Percentiles rank a stretch among this genome's conserved stretches.
Conservation (phyloP, 2,888 invertebrate species). For the Calliopum simillimum region DNA sequence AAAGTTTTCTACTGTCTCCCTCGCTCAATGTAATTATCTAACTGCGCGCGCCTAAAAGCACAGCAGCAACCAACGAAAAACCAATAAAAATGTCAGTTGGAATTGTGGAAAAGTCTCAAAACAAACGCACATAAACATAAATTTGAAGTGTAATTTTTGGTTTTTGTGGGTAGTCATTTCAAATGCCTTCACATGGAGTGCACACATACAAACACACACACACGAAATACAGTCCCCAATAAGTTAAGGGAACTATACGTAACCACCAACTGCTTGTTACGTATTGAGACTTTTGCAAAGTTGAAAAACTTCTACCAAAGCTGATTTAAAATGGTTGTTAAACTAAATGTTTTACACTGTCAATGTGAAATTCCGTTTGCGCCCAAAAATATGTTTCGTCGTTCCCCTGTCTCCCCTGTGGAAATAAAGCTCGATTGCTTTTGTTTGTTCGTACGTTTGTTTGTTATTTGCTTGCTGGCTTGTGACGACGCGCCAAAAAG, state of each 20-base stretch:
- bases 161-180: slow-evolving; percentile 47
- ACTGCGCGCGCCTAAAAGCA: too few relatives aligned
- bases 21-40: too few relatives aligned
- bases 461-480: neutral
- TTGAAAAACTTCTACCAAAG: slow-evolving; percentile 38
- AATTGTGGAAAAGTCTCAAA: too few relatives aligned
- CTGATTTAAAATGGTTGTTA: too few relatives aligned
- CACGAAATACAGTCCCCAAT: neutral
- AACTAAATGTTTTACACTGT: neutral
- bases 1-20: too few relatives aligned
- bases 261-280: slow-evolving; percentile 48
- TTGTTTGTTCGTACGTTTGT: neutral
- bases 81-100: too few relatives aligned
- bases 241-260: slow-evolving; percentile 26
- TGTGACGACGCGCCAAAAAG: neutral
- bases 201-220: neutral
- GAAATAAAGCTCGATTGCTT: neutral
- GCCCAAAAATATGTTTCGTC: neutral
- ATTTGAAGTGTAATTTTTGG: slow-evolving; percentile 58
- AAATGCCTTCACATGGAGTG: slow-evolving; percentile 17
- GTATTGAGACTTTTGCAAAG: slow-evolving; percentile 51
- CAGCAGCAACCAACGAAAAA: too few relatives aligned
- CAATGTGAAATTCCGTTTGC: neutral
- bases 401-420: too few relatives aligned
- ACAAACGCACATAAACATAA: slow-evolving; percentile 54